A percentile compares a stretch with the other conserved stretches of the same genome.
Conservation (phyloP, 2,113 vertebrate genomes). For the Semicossyphus pulcher region DNA sequence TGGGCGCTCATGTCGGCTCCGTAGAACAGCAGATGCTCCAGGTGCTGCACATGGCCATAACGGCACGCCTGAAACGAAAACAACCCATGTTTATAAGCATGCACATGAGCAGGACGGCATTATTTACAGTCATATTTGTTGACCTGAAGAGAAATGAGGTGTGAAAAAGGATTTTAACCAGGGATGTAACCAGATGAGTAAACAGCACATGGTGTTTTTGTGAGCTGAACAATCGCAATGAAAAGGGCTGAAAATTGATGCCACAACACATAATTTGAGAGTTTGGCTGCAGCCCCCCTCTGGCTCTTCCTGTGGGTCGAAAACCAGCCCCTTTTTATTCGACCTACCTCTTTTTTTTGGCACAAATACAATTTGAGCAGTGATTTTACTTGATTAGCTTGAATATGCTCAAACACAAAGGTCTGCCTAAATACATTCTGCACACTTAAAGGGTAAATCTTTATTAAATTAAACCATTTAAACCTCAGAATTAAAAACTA, state of each 20-base stretch:
- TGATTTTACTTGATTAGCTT: not conserved
- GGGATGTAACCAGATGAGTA: not conserved
- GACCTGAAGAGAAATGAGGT: not conserved
- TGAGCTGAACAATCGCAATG: not conserved
- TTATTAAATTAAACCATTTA: not conserved
- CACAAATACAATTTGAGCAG: not conserved
- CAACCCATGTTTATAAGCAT: not conserved
- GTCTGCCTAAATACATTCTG: not conserved
- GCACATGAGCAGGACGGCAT: not conserved
- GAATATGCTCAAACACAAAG: conserved; percentile 1
- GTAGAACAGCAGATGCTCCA: conserved; percentile 98
- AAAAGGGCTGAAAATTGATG: not conserved
- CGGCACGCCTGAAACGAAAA: conserved; percentile 88
- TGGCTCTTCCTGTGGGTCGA: not conserved
- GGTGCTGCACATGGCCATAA: conserved; percentile 95
- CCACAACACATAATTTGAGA: not conserved
- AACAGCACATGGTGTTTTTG: not conserved
- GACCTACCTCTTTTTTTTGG: not conserved
- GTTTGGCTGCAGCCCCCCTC: not conserved
- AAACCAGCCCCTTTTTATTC: not conserved
- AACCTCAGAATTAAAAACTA: not conserved
- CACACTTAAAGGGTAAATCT: not conserved
- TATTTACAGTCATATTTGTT: conserved; percentile 5
- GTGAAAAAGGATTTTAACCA: not conserved
- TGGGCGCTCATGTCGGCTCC: conserved; percentile 94